Evolutionary conservation across 1,140 invertebrate species (phyloP).

Genomic region (Lordiphosa mommai): DNA sequence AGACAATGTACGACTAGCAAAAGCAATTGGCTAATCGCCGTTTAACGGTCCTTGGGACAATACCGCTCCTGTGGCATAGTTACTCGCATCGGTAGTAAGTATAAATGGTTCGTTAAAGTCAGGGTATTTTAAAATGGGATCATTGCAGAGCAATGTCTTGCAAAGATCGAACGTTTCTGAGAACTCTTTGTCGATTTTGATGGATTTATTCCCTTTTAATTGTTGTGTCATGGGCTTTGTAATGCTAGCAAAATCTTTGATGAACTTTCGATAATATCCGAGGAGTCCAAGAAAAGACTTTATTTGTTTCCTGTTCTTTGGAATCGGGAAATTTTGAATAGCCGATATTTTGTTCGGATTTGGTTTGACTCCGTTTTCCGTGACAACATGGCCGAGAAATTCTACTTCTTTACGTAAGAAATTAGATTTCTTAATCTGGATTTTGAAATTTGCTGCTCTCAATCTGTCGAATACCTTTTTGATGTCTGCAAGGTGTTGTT

Average conservation of each 20-base stretch:
- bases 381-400: background rate
- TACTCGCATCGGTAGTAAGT: constrained; percentile 10
- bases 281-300: constrained; percentile 3
- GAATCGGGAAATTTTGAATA: background rate
- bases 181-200: constrained; percentile 6
- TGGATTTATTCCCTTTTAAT: constrained; percentile 10
- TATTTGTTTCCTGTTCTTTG: background rate
- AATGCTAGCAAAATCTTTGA: constrained; percentile 1
- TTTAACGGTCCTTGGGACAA: background rate
- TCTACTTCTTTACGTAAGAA: constrained; percentile 1
- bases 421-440: background rate
- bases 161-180: background rate
- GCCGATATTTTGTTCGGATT: background rate
- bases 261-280: constrained; percentile 3
- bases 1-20: constrained; percentile 3
- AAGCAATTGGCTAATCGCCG: constrained; percentile 7
- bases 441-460: background rate
- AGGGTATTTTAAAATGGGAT: background rate
- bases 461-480: background rate
- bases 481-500: background rate
- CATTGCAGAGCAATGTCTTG: constrained; percentile 5
- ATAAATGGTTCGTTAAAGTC: constrained; percentile 6
- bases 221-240: constrained; percentile 2
- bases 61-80: background rate
- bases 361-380: background rate